Base-by-base conservation (phyloP, 1,140 invertebrate genomes). In the Cyclina sinensis region DNA sequence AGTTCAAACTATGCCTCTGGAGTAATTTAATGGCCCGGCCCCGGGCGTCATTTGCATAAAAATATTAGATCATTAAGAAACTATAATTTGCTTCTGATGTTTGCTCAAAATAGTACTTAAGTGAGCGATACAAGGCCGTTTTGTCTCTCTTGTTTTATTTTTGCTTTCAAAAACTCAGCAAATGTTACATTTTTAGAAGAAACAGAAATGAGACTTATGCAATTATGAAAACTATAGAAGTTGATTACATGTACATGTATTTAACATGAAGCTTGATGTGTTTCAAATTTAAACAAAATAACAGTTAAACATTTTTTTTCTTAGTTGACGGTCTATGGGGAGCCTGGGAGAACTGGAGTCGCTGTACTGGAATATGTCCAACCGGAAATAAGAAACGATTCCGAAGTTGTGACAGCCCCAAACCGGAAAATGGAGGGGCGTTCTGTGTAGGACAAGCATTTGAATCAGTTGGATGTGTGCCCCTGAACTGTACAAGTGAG, bases 261-360 rank as follows among this genome's bases (percentile, higher is more conserved):
- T 24, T 9, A 65, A 24, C n/a, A 24, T 65, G 11, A 11, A 9
- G n/a, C n/a, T 24, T 65, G n/a, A 32, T 65, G 9, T 32, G n/a
- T 32, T 11, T 9, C 30, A 65, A 24, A 11, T n/a, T 9, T 9
- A 7, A 24, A 9, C 30, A 24, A n/a, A n/a, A n/a, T n/a, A n/a
- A n/a, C n/a, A n/a, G n/a, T n/a, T n/a, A n/a, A n/a, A 14, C 43
- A 43, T 43, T 43, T 54, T 7, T 7, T 74, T 35, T 39, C 35
- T 2, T 78, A 95, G 94, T 95, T 65, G 92, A 95, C 91, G 94
- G 94, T n/a, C 82, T 95, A 95, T 88, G 98, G 97, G 14, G 94
- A 95, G 9, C 89, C 95, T 30, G 96, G 96, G 2, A 96, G 97
- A 92, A 57, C 0, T 95, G 94, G 94, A 80, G 88, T 27, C 24